phyloP scores from a whole-genome alignment of 2,797 vertebrate genomes.

The Semotilus atromaculatus region DNA sequence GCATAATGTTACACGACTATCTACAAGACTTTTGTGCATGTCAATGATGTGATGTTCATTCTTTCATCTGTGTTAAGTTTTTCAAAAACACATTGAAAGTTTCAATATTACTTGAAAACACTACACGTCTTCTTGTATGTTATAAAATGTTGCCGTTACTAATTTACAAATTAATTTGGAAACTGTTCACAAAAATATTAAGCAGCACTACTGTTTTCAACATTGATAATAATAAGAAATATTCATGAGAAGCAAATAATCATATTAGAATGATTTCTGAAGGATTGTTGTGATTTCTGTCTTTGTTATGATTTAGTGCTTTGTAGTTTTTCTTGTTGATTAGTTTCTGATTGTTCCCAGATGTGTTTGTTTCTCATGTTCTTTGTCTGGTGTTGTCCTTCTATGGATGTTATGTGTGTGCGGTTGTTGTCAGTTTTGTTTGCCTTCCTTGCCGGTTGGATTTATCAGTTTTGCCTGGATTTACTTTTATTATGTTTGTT shows the following conservation, averaged over 20 bases:
- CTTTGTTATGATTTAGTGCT: too few species aligned
- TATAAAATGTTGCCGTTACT: neutral
- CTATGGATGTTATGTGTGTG: too few species aligned
- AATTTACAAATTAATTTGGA: neutral
- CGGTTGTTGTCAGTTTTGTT: too few species aligned
- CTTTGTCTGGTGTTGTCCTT: too few species aligned
- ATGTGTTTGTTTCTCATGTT: too few species aligned
- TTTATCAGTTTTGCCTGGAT: too few species aligned
- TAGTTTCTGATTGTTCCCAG: too few species aligned
- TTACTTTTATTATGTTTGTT: too few species aligned
- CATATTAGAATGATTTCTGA: neutral
- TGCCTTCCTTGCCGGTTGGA: too few species aligned
- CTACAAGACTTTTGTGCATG: neutral
- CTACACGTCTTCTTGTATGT: neutral
- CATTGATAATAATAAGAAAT: neutral
- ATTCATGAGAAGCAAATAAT: neutral
- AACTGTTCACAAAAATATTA: neutral
- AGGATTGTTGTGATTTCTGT: neutral
- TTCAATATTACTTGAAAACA: neutral
- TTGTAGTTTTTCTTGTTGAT: too few species aligned
- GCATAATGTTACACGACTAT: constrained; percentile 53
- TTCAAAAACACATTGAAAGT: neutral
- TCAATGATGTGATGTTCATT: neutral
- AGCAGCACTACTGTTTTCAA: neutral
- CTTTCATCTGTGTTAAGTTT: neutral